Percentiles rank a stretch among this genome's conserved stretches.
phyloP scores from a whole-genome alignment of 2,797 vertebrate species.

The Aeoliscus strigatus region DNA sequence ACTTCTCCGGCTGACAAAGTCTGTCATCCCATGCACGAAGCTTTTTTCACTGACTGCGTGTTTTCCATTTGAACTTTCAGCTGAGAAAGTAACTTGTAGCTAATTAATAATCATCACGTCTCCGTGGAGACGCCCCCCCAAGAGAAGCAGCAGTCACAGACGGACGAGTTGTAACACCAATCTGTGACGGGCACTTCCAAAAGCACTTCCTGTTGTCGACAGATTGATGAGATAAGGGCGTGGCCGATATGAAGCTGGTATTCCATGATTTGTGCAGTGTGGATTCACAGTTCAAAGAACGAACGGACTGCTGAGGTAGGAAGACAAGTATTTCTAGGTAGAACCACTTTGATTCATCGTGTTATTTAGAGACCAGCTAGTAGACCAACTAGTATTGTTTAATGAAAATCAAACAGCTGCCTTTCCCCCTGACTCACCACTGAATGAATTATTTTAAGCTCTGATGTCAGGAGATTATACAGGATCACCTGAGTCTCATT shows the following conservation, averaged over 20 bases:
- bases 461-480: neutral
- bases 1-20: conserved; percentile 7
- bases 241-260: too few species aligned
- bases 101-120: conserved; percentile 37
- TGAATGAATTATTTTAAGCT: conserved; percentile 1
- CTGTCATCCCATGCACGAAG: conserved; percentile 40
- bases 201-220: too few species aligned
- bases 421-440: neutral
- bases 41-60: conserved; percentile 48
- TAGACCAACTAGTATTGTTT: too few species aligned
- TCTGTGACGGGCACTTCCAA: too few species aligned
- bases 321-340: too few species aligned
- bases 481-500: conserved; percentile 3
- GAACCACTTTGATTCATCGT: too few species aligned
- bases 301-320: too few species aligned
- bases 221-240: too few species aligned
- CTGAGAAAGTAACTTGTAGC: conserved; percentile 33
- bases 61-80: conserved; percentile 40
- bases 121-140: conserved; percentile 30
- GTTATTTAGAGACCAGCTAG: too few species aligned
- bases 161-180: conserved; percentile 4
- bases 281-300: too few species aligned
- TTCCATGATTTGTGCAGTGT: too few species aligned
- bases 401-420: neutral
- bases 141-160: conserved; percentile 10